Conservation (phyloP, 2,888 invertebrate genomes). For the Agrochola litura region DNA sequence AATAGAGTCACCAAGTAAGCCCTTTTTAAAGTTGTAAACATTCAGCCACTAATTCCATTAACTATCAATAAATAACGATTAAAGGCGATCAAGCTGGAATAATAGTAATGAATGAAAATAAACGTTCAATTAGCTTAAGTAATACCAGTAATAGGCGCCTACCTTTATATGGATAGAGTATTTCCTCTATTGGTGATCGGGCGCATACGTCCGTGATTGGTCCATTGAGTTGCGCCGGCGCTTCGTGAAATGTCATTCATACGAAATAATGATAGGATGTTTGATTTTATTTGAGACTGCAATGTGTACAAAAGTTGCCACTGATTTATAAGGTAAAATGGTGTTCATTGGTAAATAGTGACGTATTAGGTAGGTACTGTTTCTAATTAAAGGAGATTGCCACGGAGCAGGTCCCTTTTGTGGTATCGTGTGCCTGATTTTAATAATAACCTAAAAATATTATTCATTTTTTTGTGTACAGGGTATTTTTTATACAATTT, state of each 20-base stretch:
- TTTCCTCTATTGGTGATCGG: constrained; percentile 63
- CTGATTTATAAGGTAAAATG: constrained; percentile 33
- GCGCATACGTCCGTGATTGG: constrained; percentile 55
- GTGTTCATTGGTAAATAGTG: constrained; percentile 28
- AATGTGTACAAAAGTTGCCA: constrained; percentile 20
- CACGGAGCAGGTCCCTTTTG: too few species aligned
- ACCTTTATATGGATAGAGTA: constrained; percentile 58
- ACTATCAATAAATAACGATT: constrained; percentile 41
- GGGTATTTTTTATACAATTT: too few species aligned
- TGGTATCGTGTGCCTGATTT: too few species aligned
- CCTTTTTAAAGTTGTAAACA: constrained; percentile 5
- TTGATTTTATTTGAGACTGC: constrained; percentile 6
- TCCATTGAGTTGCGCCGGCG: constrained; percentile 57
- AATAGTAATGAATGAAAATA: constrained; percentile 43
- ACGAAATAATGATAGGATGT: constrained; percentile 29
- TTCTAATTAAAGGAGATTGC: too few species aligned
- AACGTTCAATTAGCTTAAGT: constrained; percentile 58
- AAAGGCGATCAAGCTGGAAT: constrained; percentile 22
- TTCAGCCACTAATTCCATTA: constrained; percentile 26
- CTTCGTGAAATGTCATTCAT: constrained; percentile 53
- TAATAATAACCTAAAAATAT: too few species aligned
- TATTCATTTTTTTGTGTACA: too few species aligned
- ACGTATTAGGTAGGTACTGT: constrained; percentile 1
- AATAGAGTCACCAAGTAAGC: constrained; percentile 18
- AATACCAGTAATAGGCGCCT: constrained; percentile 53